Percentiles rank a stretch among this genome's conserved stretches.
phyloP scores from a whole-genome alignment of 2,888 invertebrate species.

The Patella pellucida region DNA sequence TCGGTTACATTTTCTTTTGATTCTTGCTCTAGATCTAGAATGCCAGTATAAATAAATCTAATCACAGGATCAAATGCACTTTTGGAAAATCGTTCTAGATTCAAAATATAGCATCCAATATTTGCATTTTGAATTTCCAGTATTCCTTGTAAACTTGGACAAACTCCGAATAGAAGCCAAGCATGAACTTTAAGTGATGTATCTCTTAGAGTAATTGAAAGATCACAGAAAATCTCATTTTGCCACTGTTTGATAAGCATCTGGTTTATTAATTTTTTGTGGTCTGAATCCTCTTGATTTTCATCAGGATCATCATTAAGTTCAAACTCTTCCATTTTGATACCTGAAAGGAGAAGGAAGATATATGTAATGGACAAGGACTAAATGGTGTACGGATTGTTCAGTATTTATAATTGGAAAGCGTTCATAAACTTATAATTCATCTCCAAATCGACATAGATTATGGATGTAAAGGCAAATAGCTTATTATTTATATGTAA shows the following conservation, averaged over 20 bases:
- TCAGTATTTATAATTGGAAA: no score
- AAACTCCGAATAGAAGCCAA: slow-evolving; percentile 35
- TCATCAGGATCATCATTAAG: no score
- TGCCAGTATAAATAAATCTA: not conserved
- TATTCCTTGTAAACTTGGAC: slow-evolving; percentile 24
- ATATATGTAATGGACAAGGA: no score
- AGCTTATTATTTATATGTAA: no score
- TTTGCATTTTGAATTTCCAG: slow-evolving; percentile 6
- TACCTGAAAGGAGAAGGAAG: no score
- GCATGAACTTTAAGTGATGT: slow-evolving; percentile 31
- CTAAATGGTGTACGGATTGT: no score
- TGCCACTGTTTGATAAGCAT: slow-evolving; percentile 35
- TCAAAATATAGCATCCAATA: no score
- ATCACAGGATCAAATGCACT: not conserved
- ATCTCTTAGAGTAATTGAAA: slow-evolving; percentile 23
- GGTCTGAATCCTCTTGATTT: slow-evolving; percentile 12
- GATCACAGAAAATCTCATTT: slow-evolving; percentile 30
- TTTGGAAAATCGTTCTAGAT: not conserved
- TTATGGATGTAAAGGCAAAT: no score
- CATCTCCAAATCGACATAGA: no score
- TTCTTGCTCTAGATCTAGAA: not conserved
- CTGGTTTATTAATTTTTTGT: slow-evolving; percentile 28
- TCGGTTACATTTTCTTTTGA: not conserved
- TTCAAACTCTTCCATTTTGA: no score
- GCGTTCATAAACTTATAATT: no score